Evolutionary conservation across 2,888 invertebrate species (phyloP).

Genomic region (Pristionchus maxplancki): DNA sequence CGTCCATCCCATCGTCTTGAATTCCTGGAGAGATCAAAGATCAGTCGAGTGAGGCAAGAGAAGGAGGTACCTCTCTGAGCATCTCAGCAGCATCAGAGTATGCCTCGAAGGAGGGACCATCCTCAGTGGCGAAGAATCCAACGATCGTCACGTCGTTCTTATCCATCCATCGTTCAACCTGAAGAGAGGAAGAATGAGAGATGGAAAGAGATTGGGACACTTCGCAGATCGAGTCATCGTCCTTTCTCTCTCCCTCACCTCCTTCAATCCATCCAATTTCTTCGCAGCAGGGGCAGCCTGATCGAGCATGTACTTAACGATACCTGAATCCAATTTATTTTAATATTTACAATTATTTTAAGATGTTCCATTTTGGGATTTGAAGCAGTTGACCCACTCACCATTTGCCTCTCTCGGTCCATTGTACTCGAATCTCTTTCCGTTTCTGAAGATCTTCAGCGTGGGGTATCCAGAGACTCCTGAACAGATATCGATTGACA

Average conservation of each 20-base stretch:
- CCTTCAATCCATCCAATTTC: slow-evolving; percentile 77
- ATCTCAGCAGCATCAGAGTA: slow-evolving; percentile 79
- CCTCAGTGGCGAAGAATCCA: slow-evolving; percentile 80
- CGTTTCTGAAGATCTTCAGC: slow-evolving; percentile 80
- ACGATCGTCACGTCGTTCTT: slow-evolving; percentile 80
- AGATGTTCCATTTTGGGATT: background rate
- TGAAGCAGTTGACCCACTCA: slow-evolving; percentile 42
- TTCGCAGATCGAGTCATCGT: too few species aligned
- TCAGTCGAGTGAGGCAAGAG: background rate
- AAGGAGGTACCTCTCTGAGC: slow-evolving; percentile 65
- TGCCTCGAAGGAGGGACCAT: slow-evolving; percentile 78
- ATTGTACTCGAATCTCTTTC: slow-evolving; percentile 80
- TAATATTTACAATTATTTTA: background rate
- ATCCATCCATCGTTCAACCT: slow-evolving; percentile 76
- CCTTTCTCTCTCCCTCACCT: slow-evolving; percentile 65
- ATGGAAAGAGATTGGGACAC: too few species aligned
- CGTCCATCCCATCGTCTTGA: slow-evolving; percentile 80
- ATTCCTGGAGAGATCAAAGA: slow-evolving; percentile 67
- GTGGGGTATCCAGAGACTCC: slow-evolving; percentile 81
- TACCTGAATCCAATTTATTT: slow-evolving; percentile 75
- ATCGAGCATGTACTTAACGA: slow-evolving; percentile 81
- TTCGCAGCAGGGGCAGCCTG: slow-evolving; percentile 79
- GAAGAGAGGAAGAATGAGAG: background rate
- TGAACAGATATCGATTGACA: background rate
- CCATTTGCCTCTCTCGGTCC: slow-evolving; percentile 79